Evolutionary conservation across 2,888 invertebrate species (phyloP).

Genomic region (Mesoligia furuncula): DNA sequence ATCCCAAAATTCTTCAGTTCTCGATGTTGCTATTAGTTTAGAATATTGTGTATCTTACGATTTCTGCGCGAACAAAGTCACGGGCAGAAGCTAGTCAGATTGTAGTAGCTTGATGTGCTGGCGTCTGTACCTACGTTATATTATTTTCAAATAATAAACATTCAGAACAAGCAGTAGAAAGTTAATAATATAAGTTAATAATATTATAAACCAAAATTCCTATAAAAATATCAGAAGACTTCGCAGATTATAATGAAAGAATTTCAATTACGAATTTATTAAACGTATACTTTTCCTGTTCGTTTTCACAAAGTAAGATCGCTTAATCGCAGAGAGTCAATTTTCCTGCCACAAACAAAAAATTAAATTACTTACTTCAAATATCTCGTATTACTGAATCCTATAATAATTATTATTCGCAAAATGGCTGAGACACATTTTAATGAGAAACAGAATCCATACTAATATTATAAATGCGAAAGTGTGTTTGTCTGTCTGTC

Average conservation of each 20-base stretch:
- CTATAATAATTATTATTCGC: slow-evolving; percentile 64
- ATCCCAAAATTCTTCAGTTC: too few relatives aligned
- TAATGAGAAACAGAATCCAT: slow-evolving; percentile 73
- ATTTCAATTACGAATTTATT: slow-evolving; percentile 35
- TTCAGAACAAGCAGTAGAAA: not conserved
- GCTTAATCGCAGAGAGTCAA: not conserved
- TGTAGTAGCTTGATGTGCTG: too few relatives aligned
- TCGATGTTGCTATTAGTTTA: too few relatives aligned
- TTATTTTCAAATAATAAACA: slow-evolving; percentile 4
- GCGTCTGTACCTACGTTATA: not conserved
- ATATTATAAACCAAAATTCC: not conserved
- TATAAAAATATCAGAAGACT: slow-evolving; percentile 3
- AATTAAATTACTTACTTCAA: slow-evolving; percentile 23
- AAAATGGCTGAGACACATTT: slow-evolving; percentile 70
- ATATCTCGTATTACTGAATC: slow-evolving; percentile 52
- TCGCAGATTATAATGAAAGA: slow-evolving; percentile 5
- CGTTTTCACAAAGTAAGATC: not conserved
- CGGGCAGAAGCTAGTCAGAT: too few relatives aligned
- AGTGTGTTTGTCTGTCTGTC: too few relatives aligned
- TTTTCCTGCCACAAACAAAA: slow-evolving; percentile 24
- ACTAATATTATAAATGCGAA: too few relatives aligned
- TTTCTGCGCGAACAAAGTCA: too few relatives aligned
- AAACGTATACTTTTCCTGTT: slow-evolving; percentile 19
- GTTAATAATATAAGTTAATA: too few relatives aligned
- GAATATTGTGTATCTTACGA: too few relatives aligned